phyloP scores from a whole-genome alignment of 2,797 vertebrate species.

The Sebastes nivosus region DNA sequence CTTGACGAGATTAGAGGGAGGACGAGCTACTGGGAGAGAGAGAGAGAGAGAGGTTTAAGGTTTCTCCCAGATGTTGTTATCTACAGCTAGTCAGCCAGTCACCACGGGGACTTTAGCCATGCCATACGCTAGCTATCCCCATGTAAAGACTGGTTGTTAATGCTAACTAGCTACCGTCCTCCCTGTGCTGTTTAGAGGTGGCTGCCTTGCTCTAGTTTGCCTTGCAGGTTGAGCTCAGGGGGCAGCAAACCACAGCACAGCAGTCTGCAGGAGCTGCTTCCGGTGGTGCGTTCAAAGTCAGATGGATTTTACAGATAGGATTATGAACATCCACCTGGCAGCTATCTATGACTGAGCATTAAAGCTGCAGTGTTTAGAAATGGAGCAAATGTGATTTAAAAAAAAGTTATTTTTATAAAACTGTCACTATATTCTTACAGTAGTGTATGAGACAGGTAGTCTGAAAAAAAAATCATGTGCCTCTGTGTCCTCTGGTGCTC shows the following conservation, averaged over 20 bases:
- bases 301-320: neutral
- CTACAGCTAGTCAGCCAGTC: neutral
- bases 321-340: neutral
- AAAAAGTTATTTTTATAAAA: neutral
- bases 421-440: no score
- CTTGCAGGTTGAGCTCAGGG: neutral
- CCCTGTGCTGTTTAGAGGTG: neutral
- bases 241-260: neutral
- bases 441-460: no score
- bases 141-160: neutral
- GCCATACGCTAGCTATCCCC: neutral
- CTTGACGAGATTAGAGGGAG: conserved; percentile 48
- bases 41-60: neutral
- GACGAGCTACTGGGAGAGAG: conserved; percentile 17
- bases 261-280: conserved; percentile 34
- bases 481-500: no score
- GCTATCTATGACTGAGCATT: neutral
- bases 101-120: neutral
- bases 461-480: no score
- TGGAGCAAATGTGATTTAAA: neutral
- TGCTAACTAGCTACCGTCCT: conserved; percentile 1
- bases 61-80: conserved; percentile 14
- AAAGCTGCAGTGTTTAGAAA: no score
- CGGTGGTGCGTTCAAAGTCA: conserved; percentile 11
- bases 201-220: neutral